Conservation (phyloP, 1,140 invertebrate species). For the Aphaenogaster floridana region DNA sequence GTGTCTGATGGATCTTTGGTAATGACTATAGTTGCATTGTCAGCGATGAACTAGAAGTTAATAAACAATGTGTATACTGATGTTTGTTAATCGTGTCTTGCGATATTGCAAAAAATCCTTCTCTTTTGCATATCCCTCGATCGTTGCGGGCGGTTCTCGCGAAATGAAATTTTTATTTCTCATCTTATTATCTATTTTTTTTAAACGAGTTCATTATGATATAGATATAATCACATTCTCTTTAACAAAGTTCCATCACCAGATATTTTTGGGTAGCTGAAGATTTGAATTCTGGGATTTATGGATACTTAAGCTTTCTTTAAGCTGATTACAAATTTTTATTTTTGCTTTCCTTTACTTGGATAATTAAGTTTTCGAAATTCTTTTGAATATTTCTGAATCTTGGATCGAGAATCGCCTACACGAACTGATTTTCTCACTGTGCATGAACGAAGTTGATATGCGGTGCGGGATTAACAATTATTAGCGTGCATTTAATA, state of each 20-base stretch:
- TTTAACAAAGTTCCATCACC: background rate
- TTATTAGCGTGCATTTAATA: slow-evolving; percentile 35
- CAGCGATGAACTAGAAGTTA: slow-evolving; percentile 77
- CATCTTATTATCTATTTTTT: background rate
- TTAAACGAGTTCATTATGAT: background rate
- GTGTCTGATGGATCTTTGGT: slow-evolving; percentile 78
- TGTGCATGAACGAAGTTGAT: slow-evolving; percentile 50
- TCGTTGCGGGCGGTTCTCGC: slow-evolving; percentile 1
- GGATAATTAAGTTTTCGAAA: background rate
- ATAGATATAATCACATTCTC: background rate
- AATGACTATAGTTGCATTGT: slow-evolving; percentile 81
- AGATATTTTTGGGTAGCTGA: background rate
- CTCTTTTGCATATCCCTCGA: slow-evolving; percentile 39
- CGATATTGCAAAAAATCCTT: slow-evolving; percentile 71
- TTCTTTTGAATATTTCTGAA: background rate
- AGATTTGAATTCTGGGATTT: background rate
- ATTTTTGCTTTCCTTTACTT: background rate
- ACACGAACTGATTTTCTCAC: slow-evolving; percentile 37
- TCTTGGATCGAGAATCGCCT: slow-evolving; percentile 29
- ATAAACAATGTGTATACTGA: slow-evolving; percentile 83
- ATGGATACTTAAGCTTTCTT: background rate
- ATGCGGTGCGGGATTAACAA: slow-evolving; percentile 31
- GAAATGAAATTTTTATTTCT: slow-evolving; percentile 4
- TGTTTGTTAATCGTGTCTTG: slow-evolving; percentile 81
- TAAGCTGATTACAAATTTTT: background rate